Conservation (phyloP, 37 sponge, comb jelly and placozoan species). For the Bolinopsis microptera region DNA sequence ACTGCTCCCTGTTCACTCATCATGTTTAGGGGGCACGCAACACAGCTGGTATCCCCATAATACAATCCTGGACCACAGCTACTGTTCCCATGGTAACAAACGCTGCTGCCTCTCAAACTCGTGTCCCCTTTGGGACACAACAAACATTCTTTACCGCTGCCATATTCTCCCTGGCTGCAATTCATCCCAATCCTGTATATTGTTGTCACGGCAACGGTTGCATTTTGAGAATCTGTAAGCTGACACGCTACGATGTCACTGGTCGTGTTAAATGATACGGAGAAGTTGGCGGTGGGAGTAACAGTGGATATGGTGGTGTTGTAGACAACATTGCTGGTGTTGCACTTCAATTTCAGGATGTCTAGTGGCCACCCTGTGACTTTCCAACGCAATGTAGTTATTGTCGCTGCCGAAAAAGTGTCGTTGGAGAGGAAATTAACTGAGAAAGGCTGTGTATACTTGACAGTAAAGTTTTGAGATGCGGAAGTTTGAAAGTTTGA, state of each 20-base stretch:
- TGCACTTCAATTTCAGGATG: not conserved
- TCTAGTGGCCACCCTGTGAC: not conserved
- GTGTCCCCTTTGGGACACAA: not conserved
- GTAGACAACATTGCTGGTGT: not conserved
- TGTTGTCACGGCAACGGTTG: not conserved
- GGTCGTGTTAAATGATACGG: not conserved
- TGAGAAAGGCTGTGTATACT: not conserved
- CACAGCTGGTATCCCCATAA: not conserved
- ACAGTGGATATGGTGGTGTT: not conserved
- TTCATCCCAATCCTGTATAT: not conserved
- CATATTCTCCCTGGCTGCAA: not conserved
- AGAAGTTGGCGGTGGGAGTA: not conserved
- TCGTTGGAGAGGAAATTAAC: not conserved
- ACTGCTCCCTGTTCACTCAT: not conserved
- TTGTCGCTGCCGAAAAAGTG: not conserved
- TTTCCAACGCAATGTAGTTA: not conserved
- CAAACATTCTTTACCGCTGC: not conserved
- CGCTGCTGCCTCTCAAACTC: not conserved
- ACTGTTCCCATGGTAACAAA: conserved; percentile 44
- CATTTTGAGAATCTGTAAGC: not conserved
- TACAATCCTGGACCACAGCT: not conserved
- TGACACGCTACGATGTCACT: not conserved
- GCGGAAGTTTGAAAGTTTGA: not conserved
- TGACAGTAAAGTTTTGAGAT: not conserved
- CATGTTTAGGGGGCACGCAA: not conserved